Evolutionary conservation across 2,797 vertebrate species (phyloP).

Genomic region (Mastacembelus armatus): DNA sequence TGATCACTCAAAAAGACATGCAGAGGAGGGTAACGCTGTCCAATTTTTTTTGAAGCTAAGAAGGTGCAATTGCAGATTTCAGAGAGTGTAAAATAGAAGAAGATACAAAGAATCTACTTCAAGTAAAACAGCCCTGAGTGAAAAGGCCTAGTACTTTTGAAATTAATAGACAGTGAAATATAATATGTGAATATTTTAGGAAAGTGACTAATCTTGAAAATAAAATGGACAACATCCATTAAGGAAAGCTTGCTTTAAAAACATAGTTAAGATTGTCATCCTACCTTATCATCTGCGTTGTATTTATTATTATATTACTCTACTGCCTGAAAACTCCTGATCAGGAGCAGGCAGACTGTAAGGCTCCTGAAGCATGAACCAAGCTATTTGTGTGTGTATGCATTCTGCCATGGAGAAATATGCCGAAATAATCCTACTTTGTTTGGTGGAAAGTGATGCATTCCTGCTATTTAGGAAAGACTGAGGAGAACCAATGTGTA

Average conservation of each 20-base stretch:
- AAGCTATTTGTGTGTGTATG: neutral
- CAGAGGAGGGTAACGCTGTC: neutral
- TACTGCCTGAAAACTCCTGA: neutral
- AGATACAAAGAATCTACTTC: conserved; percentile 28
- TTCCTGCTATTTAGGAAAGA: conserved; percentile 4
- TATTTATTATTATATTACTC: neutral
- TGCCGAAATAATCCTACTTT: neutral
- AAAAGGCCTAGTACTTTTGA: conserved; percentile 8
- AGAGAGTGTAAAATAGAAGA: conserved; percentile 2
- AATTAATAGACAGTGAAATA: conserved; percentile 12
- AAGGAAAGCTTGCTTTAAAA: neutral
- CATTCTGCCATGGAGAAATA: neutral
- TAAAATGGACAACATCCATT: neutral
- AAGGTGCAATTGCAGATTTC: conserved; percentile 10
- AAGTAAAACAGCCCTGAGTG: conserved; percentile 3
- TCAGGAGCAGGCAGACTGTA: neutral
- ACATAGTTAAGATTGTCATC: neutral
- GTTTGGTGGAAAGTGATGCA: no score
- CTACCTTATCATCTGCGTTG: neutral
- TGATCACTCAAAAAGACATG: neutral
- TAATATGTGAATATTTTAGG: conserved; percentile 31
- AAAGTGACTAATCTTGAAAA: conserved; percentile 20
- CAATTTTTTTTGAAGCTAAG: neutral
- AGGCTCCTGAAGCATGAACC: neutral
- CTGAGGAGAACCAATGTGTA: conserved; percentile 2